Evolutionary conservation across 2,797 vertebrate genomes (phyloP).

Genomic region (Gastrophryne carolinensis): DNA sequence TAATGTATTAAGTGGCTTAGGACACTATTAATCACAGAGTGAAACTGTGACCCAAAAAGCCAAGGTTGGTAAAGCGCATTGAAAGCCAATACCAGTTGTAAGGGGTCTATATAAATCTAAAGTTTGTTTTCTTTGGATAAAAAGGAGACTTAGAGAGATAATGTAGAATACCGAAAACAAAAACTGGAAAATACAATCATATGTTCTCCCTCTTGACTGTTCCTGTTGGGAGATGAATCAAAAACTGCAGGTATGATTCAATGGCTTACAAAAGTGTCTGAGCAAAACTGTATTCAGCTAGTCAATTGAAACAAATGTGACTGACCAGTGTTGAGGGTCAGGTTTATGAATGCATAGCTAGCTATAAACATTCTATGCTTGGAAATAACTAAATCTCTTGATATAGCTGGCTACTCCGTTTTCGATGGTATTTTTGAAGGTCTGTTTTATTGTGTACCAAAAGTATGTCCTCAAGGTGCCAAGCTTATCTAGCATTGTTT

Average conservation of each 20-base stretch:
- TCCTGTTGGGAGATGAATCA: conserved; percentile 36
- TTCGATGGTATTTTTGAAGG: too few species aligned
- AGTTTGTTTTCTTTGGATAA: conserved; percentile 27
- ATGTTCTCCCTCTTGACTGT: conserved; percentile 22
- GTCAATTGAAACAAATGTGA: too few species aligned
- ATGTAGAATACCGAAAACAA: conserved; percentile 34
- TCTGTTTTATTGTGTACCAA: too few species aligned
- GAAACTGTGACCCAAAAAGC: conserved; percentile 52
- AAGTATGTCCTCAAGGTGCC: too few species aligned
- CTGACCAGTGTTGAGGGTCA: too few species aligned
- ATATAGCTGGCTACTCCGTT: too few species aligned
- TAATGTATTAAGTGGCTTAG: conserved; percentile 60
- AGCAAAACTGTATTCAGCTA: too few species aligned
- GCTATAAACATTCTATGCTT: too few species aligned
- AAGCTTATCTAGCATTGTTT: too few species aligned
- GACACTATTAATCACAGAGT: conserved; percentile 62
- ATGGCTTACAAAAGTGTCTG: neutral
- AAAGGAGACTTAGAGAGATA: conserved; percentile 26
- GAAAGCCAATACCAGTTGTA: conserved; percentile 37
- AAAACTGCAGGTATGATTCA: conserved; percentile 18
- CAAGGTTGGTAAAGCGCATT: conserved; percentile 50
- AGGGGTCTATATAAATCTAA: conserved; percentile 36
- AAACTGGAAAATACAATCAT: conserved; percentile 16
- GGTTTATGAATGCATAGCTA: too few species aligned
- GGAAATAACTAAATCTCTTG: too few species aligned